Evolutionary conservation across 2,113 vertebrate genomes (phyloP), one percentile per base, ranked within the genome.

Genomic region (Tragulus kanchil): DNA sequence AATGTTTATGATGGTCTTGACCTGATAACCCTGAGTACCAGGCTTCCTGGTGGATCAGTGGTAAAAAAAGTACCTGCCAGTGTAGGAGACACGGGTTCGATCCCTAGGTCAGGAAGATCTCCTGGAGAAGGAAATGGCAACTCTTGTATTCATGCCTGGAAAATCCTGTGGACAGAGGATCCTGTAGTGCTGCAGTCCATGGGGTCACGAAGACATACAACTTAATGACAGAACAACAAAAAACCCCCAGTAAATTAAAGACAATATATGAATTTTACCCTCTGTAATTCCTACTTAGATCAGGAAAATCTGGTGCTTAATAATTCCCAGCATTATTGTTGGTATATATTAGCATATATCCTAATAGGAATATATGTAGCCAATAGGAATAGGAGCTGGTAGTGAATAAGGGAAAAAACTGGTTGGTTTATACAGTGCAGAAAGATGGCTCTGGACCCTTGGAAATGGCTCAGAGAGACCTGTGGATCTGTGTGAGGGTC

Each of bases 181-280:
- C 36, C 36, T 36, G 36, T 36, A 36, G 36, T 36, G 36, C 36
- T 36, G 36, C 36, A 36, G 36, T 36, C 36, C 36, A 36, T 36
- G 36, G 36, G 36, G 36, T 36, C 36, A 36, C 36, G 36, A 36
- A 36, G 36, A 36, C 36, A 36, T 36, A 36, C 36, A 36, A 36
- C 36, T 36, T 36, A 36, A 36, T 36, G 36, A 36, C 36, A 36
- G 36, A 36, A 36, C 36, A 36, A 36, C 36, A 36, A 36, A 36
- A 36, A 36, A 36, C 36, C 36, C 36, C 36, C 36, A 84, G 73
- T 62, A 89, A 96, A 90, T 77, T 94, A 61, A 96, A 75, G 64
- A 45, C 23, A 95, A 52, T 77, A 26, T 73, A 79, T 65, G 50
- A 86, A 95, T 81, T 92, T 77, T 52, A 6, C 6, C 11, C 8